Evolutionary conservation across 2,888 invertebrate genomes (phyloP), one percentile per base, ranked within the genome.

Genomic region (Siphonodentalium dalli): DNA sequence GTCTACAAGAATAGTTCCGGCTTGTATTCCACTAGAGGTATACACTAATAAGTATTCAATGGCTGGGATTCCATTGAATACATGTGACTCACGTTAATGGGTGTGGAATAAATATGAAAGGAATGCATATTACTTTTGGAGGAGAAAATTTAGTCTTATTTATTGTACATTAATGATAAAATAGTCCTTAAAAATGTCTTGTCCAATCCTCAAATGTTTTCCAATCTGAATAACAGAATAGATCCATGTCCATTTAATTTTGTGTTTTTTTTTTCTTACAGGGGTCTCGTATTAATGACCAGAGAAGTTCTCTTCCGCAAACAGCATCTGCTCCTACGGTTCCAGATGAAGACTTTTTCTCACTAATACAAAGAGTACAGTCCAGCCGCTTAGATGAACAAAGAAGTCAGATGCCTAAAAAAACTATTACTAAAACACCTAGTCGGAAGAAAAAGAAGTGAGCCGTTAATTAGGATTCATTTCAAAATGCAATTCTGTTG

Each of bases 341-440:
- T 24, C 95, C 96, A 0, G 96, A 97, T 75, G 95, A 97, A 75
- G 97, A 97, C 78, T 94, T 97, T 83, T 94, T 97, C 77, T 89
- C 90, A 28, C 85, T 93, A 18, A 90, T 97, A 41, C 77, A 78
- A 59, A 69, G 75, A 42, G 72, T 79, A 8, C 81, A 81, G 67
- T 80, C 80, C 15, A 76, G 74, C 1, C 87, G 96, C 21, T 91
- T 97, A 88, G 96, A 96, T 70, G 95, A 95, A 81, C 96, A 97
- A 80, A 85, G 95, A 41, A 93, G 94, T 34, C 86, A 71, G 11
- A 64, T 83, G 58, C 83, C 83, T 1, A 54, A 64, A 18, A 59
- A 66, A 20, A 46, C 24, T 7, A 40, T 45, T 5, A 50, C 55
- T 28, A 53, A 54, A 28, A 57, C 64, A 5, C 56, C 64, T 18